Evolutionary conservation across 2,888 invertebrate genomes (phyloP), one percentile per base, ranked within the genome.

Genomic region (Nesidiocoris tenuis): DNA sequence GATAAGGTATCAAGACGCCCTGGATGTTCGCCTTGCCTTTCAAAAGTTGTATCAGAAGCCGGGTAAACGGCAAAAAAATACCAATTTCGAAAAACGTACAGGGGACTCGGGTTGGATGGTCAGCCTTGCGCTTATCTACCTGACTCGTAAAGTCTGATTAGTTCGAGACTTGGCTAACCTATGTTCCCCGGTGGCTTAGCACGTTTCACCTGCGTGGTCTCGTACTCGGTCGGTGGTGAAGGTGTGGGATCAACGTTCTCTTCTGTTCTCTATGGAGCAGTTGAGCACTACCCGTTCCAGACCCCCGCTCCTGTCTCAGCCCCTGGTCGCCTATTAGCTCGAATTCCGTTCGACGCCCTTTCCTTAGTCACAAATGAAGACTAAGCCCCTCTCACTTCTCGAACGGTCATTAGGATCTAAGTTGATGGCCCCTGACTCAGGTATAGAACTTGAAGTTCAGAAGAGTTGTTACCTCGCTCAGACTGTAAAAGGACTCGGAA

Each of bases 11-110:
- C n/a, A n/a, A n/a, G n/a, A n/a, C n/a, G n/a, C n/a, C n/a, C n/a
- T n/a, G n/a, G n/a, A n/a, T n/a, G n/a, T n/a, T n/a, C n/a, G n/a
- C n/a, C n/a, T n/a, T n/a, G n/a, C n/a, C n/a, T n/a, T n/a, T n/a
- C n/a, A n/a, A n/a, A n/a, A n/a, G n/a, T n/a, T n/a, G n/a, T n/a
- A n/a, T 12, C 54, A 12, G 54, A 12, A 54, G 54, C 9, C 22
- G 63, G 63, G 63, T 63, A 63, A 63, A 24, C 63, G 23, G 63
- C 63, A 63, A 25, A 63, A 63, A 24, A 25, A 63, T 25, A 23
- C 63, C 19, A 63, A 63, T 25, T 63, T 24, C 23, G 63, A 24
- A 63, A 63, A 63, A 23, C 63, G 23, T 63, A n/a, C n/a, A n/a
- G 63, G 63, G 63, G 23, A 17, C n/a, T n/a, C n/a, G n/a, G n/a